phyloP scores from a whole-genome alignment of 2,113 vertebrate genomes.

The Mesocricetus auratus region DNA sequence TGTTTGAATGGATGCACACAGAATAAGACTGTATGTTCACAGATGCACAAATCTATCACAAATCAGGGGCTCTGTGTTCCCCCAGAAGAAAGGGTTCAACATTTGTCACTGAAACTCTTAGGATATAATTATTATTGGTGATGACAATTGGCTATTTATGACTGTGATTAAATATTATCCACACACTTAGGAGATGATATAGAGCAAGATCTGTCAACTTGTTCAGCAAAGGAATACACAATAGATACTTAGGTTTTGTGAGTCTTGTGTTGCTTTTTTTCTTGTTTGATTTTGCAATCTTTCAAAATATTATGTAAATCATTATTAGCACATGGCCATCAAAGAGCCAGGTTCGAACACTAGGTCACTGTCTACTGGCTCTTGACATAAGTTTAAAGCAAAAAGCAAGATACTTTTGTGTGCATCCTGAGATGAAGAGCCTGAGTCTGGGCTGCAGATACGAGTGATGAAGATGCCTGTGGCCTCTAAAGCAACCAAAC shows the following conservation, averaged over 20 bases:
- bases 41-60: neutral
- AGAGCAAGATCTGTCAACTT: neutral
- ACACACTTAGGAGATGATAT: no score
- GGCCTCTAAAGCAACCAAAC: neutral
- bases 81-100: neutral
- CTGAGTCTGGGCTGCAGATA: neutral
- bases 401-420: neutral
- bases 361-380: neutral
- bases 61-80: neutral
- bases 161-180: neutral
- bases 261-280: neutral
- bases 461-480: neutral
- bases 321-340: neutral
- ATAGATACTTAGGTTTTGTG: neutral
- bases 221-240: neutral
- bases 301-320: neutral
- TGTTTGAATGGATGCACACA: neutral
- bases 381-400: neutral
- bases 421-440: neutral
- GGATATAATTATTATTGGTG: neutral
- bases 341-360: neutral
- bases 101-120: neutral
- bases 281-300: neutral
- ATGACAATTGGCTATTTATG: neutral
- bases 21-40: neutral